Evolutionary conservation across 2,113 vertebrate species (phyloP).

Genomic region (Pituophis catenifer): DNA sequence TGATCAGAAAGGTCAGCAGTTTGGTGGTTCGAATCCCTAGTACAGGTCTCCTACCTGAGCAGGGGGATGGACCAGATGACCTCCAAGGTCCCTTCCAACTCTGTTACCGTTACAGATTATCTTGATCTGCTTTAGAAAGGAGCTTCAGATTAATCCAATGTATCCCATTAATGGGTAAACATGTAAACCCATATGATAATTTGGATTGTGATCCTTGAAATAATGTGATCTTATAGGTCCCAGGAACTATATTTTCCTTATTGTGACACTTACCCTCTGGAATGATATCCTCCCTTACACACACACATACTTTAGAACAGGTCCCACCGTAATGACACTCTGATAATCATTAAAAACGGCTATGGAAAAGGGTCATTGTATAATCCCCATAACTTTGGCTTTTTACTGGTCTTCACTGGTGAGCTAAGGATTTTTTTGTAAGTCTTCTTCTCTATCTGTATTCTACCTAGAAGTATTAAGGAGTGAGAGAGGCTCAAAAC

Average conservation of each 20-base stretch:
- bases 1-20: too few relatives aligned
- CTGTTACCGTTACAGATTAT: neutral
- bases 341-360: neutral
- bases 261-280: neutral
- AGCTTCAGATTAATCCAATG: neutral
- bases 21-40: too few relatives aligned
- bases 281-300: neutral
- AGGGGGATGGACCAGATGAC: too few relatives aligned
- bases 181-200: neutral
- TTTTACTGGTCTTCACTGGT: neutral
- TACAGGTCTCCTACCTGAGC: too few relatives aligned
- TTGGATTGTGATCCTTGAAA: neutral
- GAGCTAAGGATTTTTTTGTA: neutral
- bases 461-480: neutral
- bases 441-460: neutral
- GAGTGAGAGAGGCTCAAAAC: neutral
- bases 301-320: neutral
- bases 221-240: neutral
- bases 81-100: too few relatives aligned
- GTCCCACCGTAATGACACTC: neutral
- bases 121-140: neutral
- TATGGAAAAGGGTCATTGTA: neutral
- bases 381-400: neutral
- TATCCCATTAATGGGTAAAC: neutral
- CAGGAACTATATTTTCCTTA: neutral